These are phyloP conservation scores for Dendrophyllia cribrosa DNA, from an alignment of 64 coral and sea anemone genomes.

Conservation along the genomic window DNA sequence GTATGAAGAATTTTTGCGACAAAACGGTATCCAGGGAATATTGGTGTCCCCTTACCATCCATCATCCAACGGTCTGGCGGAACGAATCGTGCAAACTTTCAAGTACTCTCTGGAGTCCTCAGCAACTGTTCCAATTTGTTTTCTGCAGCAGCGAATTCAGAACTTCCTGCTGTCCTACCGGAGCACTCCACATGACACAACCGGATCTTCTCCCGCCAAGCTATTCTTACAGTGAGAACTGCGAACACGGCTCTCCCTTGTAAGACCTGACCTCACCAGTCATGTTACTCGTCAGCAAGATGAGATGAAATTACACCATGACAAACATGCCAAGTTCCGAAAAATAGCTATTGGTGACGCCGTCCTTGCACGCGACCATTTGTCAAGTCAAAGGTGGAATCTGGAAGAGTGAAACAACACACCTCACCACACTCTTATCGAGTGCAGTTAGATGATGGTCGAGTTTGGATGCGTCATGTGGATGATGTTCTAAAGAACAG, in stretches of 20 bases:
- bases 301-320: constrained; percentile 61
- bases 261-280: no score
- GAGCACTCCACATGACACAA: constrained; percentile 54
- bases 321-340: constrained; percentile 44
- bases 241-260: constrained; percentile 44
- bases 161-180: constrained; percentile 53
- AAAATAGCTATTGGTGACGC: constrained; percentile 43
- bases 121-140: background rate
- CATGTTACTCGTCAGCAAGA: no score
- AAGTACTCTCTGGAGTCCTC: background rate
- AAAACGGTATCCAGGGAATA: constrained; percentile 5
- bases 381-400: background rate
- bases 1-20: constrained; percentile 35
- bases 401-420: background rate
- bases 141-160: background rate
- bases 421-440: no score
- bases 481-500: background rate
- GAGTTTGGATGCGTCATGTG: background rate
- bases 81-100: constrained; percentile 55
- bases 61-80: constrained; percentile 47
- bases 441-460: no score
- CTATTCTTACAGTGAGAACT: constrained; percentile 64
- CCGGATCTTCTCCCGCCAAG: constrained; percentile 27
- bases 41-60: constrained; percentile 47
- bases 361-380: constrained; percentile 4